Conservation (phyloP, 2,888 invertebrate genomes). For the Eledona agricola region DNA sequence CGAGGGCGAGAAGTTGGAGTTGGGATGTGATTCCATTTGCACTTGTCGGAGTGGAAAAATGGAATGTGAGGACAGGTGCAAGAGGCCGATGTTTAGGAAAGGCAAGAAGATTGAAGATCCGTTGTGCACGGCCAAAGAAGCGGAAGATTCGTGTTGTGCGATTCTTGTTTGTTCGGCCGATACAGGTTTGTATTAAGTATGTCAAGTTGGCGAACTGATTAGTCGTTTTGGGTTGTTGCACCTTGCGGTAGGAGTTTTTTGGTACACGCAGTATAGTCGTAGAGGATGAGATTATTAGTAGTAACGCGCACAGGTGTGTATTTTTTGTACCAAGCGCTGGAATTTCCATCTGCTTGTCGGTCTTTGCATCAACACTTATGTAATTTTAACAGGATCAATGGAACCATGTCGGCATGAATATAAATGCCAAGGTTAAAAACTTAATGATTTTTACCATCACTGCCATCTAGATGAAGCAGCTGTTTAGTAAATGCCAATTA, state of each 20-base stretch:
- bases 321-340: too few species aligned
- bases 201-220: slow-evolving; percentile 12
- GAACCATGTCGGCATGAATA: too few species aligned
- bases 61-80: slow-evolving; percentile 77
- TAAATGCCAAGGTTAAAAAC: too few species aligned
- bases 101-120: slow-evolving; percentile 75
- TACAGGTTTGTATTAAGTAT: slow-evolving; percentile 59
- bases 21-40: slow-evolving; percentile 81
- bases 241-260: not conserved
- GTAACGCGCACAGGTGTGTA: too few species aligned
- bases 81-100: slow-evolving; percentile 73
- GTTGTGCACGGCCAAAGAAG: slow-evolving; percentile 75
- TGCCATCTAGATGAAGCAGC: too few species aligned
- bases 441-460: too few species aligned
- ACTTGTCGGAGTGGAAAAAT: slow-evolving; percentile 76
- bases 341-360: too few species aligned
- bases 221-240: slow-evolving; percentile 4
- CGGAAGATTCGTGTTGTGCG: slow-evolving; percentile 77
- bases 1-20: slow-evolving; percentile 75
- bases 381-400: too few species aligned
- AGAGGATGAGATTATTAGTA: too few species aligned
- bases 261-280: slow-evolving; percentile 34
- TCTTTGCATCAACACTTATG: too few species aligned
- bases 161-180: slow-evolving; percentile 75
- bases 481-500: too few species aligned